Base-by-base conservation (phyloP, 2,113 vertebrate species). In the Aepyceros melampus region DNA sequence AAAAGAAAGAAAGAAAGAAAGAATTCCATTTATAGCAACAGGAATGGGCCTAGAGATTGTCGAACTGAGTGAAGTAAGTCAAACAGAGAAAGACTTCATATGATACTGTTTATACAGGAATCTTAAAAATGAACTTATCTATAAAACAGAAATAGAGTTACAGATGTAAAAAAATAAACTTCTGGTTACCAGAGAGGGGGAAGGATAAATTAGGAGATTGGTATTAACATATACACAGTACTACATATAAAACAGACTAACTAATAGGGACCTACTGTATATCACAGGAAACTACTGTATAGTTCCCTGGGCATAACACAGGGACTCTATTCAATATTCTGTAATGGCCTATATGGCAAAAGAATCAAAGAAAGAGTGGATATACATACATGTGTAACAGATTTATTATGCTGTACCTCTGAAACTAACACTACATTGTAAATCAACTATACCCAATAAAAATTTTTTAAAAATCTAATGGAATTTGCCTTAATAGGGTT, bases 391-490 rank as follows among this genome's bases (percentile, higher is more conserved):
- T 40, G 67, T 74, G 3, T 23, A 71, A 40, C n/a, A 40, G 67
- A 71, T 23, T 71, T 23, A 40, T 10, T 40, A 23, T 71, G 67
- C 19, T 6, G 2, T 74, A 74, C 21, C 23, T 74, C 19, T 74
- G 36, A 40, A 74, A 40, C 36, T 25, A 40, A 25, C 19, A 40
- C n/a, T 71, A 71, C 19, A 40, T 71, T 71, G 10, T 40, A 40
- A 71, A 71, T 23, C 10, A 71, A 71, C 19, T 40, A 40, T 47
- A 79, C 8, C 16, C 29, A 49, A 79, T 79, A 79, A 49, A 79
- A 49, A 0, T 13, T 71, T 71, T 74, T 13, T 0, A 19, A 49
- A 89, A 40, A 27, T 60, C n/a, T 13, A 81, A 89, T 40, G 49
- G 25, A 89, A 47, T 47, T 71, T 83, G 78, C 25, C 86, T 25